Evolutionary conservation across 2,888 invertebrate genomes (phyloP).

Genomic region (Vanessa cardui): DNA sequence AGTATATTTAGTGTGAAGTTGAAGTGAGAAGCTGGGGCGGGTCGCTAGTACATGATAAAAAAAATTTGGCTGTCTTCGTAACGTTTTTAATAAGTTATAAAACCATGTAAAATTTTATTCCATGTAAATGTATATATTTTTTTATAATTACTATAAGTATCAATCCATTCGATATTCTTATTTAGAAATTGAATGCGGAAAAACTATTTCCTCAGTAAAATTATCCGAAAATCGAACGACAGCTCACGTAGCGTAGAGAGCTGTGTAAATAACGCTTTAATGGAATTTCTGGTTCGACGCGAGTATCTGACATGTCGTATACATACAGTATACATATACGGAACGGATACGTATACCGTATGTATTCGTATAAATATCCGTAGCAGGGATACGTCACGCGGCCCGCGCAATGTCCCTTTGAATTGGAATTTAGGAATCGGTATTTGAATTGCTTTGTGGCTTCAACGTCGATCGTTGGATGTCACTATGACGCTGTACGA

Average conservation of each 20-base stretch:
- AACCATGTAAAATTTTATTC: too few species aligned
- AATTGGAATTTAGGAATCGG: conserved; percentile 62
- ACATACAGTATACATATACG: neutral
- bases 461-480: conserved; percentile 47
- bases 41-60: too few species aligned
- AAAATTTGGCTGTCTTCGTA: too few species aligned
- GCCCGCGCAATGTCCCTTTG: conserved; percentile 52
- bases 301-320: conserved; percentile 45
- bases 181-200: conserved; percentile 10
- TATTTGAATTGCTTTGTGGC: conserved; percentile 67
- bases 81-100: too few species aligned
- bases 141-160: neutral
- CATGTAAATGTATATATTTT: neutral
- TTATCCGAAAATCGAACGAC: conserved; percentile 45
- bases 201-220: conserved; percentile 41
- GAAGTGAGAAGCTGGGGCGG: too few species aligned
- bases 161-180: neutral
- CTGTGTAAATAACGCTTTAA: conserved; percentile 74
- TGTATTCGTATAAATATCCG: conserved; percentile 38
- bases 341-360: conserved; percentile 14
- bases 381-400: conserved; percentile 51
- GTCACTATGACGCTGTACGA: conserved; percentile 4
- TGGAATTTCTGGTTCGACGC: conserved; percentile 67
- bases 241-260: conserved; percentile 61
- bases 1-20: too few species aligned